phyloP scores from a whole-genome alignment of 2,888 invertebrate species.

The Erpobdella octoculata region DNA sequence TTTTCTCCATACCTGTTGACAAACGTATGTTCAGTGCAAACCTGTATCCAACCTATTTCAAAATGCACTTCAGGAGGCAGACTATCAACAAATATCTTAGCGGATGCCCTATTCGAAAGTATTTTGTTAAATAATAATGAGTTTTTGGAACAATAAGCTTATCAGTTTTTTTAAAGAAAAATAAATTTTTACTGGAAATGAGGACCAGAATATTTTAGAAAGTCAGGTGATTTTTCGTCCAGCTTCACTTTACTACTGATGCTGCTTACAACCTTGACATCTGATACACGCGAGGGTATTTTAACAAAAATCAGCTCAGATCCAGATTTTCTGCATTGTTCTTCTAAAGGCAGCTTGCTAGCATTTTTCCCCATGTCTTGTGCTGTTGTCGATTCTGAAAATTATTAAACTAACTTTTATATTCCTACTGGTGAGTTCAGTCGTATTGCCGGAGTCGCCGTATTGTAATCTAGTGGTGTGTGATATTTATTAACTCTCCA shows the following conservation, averaged over 20 bases:
- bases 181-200: constrained; percentile 37
- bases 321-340: too few species aligned
- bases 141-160: too few species aligned
- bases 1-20: constrained; percentile 50
- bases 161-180: too few species aligned
- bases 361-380: constrained; percentile 16
- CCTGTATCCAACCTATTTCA: constrained; percentile 53
- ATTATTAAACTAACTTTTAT: too few species aligned
- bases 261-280: constrained; percentile 28
- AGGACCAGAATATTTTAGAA: constrained; percentile 37
- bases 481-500: too few species aligned
- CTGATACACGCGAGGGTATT: constrained; percentile 24
- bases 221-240: constrained; percentile 35
- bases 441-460: too few species aligned
- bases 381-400: too few species aligned
- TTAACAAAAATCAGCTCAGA: too few species aligned
- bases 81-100: constrained; percentile 49
- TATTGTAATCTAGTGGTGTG: too few species aligned
- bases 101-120: constrained; percentile 44
- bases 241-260: constrained; percentile 33
- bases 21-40: constrained; percentile 51
- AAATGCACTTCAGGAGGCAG: constrained; percentile 44
- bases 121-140: background rate
- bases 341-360: constrained; percentile 14
- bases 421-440: too few species aligned